Conservation (phyloP, 2,113 vertebrate species). For the Pluvianellus socialis region DNA sequence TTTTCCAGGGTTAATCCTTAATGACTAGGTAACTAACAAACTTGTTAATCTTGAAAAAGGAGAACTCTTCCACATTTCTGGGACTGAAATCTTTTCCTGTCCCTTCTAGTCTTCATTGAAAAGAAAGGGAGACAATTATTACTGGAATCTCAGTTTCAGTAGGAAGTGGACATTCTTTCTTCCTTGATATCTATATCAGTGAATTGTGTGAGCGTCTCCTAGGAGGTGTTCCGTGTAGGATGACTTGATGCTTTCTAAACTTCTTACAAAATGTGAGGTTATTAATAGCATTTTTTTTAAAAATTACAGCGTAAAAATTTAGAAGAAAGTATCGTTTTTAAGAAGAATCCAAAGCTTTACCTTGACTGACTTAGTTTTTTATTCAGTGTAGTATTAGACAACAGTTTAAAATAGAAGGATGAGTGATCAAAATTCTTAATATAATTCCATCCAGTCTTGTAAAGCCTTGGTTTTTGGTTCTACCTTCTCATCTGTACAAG, state of each 20-base stretch:
- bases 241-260: not conserved
- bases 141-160: not conserved
- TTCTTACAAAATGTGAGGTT: not conserved
- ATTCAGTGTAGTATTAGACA: not conserved
- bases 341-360: not conserved
- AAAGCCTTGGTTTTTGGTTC: not conserved
- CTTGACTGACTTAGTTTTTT: not conserved
- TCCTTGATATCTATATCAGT: not conserved
- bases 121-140: not conserved
- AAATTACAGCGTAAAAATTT: not conserved
- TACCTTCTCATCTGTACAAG: not conserved
- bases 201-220: not conserved
- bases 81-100: not conserved
- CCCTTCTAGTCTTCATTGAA: not conserved
- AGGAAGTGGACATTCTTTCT: not conserved
- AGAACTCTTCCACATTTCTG: not conserved
- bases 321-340: not conserved
- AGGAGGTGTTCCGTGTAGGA: not conserved
- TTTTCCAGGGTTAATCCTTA: not conserved
- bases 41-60: not conserved
- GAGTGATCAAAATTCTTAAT: not conserved
- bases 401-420: not conserved
- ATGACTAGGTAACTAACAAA: not conserved
- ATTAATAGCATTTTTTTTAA: not conserved
- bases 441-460: not conserved